Evolutionary conservation across 2,888 invertebrate genomes (phyloP).

Genomic region (Brachypalpus laphriformis): DNA sequence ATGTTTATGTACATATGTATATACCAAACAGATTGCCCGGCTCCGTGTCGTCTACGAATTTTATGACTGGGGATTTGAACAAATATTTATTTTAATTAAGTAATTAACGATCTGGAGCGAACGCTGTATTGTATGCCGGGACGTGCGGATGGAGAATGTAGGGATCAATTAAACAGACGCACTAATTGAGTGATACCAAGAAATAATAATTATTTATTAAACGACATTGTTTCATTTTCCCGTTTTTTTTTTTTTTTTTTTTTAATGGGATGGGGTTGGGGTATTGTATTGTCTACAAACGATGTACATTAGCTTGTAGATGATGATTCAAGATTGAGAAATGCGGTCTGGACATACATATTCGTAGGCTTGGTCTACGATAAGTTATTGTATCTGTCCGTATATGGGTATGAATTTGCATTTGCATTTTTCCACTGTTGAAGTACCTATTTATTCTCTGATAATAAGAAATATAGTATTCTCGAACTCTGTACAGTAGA

Average conservation of each 20-base stretch:
- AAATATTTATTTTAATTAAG: constrained; percentile 74
- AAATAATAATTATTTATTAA: constrained; percentile 67
- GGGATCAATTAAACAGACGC: constrained; percentile 70
- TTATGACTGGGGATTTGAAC: constrained; percentile 54
- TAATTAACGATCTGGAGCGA: constrained; percentile 63
- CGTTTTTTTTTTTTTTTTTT: constrained; percentile 27
- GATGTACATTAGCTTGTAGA: not conserved
- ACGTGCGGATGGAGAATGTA: constrained; percentile 50
- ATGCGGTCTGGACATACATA: constrained; percentile 45
- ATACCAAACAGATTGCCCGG: constrained; percentile 24
- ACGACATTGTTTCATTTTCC: constrained; percentile 58
- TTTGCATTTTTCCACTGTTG: constrained; percentile 32
- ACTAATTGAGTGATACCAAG: constrained; percentile 66
- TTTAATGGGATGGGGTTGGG: constrained; percentile 10
- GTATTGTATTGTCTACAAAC: not conserved
- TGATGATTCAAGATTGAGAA: constrained; percentile 59
- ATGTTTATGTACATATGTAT: too few relatives aligned
- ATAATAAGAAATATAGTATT: not conserved
- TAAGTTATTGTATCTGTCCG: constrained; percentile 25
- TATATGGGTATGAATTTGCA: constrained; percentile 47
- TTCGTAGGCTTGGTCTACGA: constrained; percentile 56
- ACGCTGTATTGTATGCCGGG: constrained; percentile 1
- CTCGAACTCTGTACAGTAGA: not conserved
- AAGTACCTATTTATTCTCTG: not conserved
- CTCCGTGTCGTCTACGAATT: constrained; percentile 71